phyloP scores from a whole-genome alignment of 2,797 vertebrate species.

The Poeciliopsis gracilis region DNA sequence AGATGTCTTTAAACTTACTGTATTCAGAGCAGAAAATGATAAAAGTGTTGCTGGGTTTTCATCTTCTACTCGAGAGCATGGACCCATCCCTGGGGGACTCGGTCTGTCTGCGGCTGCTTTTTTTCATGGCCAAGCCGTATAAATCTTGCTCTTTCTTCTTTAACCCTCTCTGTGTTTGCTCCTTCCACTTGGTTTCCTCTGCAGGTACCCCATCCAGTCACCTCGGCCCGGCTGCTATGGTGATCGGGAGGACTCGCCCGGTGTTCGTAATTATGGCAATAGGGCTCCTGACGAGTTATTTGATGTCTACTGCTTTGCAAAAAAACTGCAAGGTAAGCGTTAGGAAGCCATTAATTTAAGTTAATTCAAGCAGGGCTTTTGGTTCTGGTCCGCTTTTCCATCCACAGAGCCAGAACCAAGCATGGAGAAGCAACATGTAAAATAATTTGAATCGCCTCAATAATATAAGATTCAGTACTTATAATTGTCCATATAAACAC shows the following conservation, averaged over 20 bases:
- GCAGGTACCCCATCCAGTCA: slow-evolving; percentile 92
- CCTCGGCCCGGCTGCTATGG: slow-evolving; percentile 97
- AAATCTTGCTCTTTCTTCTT: slow-evolving; percentile 32
- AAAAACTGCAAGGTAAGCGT: slow-evolving; percentile 84
- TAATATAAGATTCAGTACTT: not conserved
- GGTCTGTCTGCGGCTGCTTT: slow-evolving; percentile 36
- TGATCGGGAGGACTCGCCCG: slow-evolving; percentile 92
- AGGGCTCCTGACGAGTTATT: slow-evolving; percentile 87
- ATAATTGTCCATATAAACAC: not conserved
- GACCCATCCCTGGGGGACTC: slow-evolving; percentile 31
- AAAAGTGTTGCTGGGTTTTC: slow-evolving; percentile 42
- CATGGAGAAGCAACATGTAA: not conserved
- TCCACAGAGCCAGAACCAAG: too few species aligned
- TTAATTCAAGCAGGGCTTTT: slow-evolving; percentile 42
- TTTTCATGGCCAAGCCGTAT: slow-evolving; percentile 33
- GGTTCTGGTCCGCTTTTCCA: not conserved
- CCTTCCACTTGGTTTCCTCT: slow-evolving; percentile 19
- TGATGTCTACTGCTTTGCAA: slow-evolving; percentile 94
- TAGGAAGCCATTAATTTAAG: slow-evolving; percentile 23
- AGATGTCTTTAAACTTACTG: slow-evolving; percentile 31
- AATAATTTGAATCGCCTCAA: too few species aligned
- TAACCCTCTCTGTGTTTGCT: slow-evolving; percentile 23
- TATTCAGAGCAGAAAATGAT: slow-evolving; percentile 42
- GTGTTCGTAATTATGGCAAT: slow-evolving; percentile 92
- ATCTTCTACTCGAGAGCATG: slow-evolving; percentile 37